Evolutionary conservation across 2,797 vertebrate genomes (phyloP).

Genomic region (Lagocephalus sceleratus): DNA sequence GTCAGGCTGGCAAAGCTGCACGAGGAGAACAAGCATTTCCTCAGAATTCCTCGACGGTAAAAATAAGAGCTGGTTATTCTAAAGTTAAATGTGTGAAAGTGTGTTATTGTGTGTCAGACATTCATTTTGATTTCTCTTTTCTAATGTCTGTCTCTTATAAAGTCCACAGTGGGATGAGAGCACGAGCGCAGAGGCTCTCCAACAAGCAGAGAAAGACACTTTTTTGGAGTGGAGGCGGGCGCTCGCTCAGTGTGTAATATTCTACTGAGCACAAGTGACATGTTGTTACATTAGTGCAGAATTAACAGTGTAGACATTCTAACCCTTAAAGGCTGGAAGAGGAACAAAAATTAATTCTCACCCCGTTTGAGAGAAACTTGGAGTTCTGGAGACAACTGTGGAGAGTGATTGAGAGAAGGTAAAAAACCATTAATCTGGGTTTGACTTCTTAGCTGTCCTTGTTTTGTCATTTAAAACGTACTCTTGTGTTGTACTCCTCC

Average conservation of each 20-base stretch:
- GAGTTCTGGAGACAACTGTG: slow-evolving; percentile 98
- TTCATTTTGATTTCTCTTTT: background rate
- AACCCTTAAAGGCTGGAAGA: slow-evolving; percentile 84
- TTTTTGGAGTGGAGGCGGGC: slow-evolving; percentile 92
- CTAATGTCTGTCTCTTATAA: background rate
- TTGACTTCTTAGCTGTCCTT: background rate
- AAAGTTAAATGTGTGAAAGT: fast-evolving
- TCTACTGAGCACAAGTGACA: background rate
- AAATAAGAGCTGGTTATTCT: background rate
- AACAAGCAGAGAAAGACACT: slow-evolving; percentile 86
- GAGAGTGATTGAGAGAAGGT: slow-evolving; percentile 98
- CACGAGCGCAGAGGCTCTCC: slow-evolving; percentile 85
- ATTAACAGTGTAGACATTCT: slow-evolving; percentile 14
- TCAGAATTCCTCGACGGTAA: slow-evolving; percentile 89
- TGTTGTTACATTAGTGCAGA: background rate
- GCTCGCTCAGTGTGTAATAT: slow-evolving; percentile 81
- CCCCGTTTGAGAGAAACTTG: slow-evolving; percentile 95
- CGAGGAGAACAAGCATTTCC: slow-evolving; percentile 84
- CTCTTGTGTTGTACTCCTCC: slow-evolving; percentile 6
- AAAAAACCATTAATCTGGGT: slow-evolving; percentile 9
- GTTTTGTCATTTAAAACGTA: too few relatives aligned
- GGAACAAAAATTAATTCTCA: slow-evolving; percentile 90
- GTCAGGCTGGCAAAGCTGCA: slow-evolving; percentile 82
- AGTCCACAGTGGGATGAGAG: slow-evolving; percentile 89
- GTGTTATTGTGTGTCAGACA: background rate